A percentile compares a stretch with the other conserved stretches of the same genome.
These are phyloP conservation scores for Vidua chalybeata DNA, from an alignment of 2,113 vertebrate genomes.

Conservation along the genomic window DNA sequence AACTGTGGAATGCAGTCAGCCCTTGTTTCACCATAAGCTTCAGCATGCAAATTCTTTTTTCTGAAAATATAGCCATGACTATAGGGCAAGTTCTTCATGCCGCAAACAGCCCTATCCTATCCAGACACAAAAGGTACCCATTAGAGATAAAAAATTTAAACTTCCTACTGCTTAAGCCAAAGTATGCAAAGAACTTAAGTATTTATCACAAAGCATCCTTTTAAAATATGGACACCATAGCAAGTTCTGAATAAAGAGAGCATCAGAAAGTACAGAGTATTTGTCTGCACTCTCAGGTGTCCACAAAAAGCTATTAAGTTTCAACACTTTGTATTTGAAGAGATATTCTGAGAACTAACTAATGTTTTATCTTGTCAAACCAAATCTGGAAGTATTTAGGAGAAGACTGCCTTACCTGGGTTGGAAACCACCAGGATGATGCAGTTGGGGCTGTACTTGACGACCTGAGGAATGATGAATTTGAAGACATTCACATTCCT, in stretches of 20 bases:
- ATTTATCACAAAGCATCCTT: not conserved
- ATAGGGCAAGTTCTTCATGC: not conserved
- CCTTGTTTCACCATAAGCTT: not conserved
- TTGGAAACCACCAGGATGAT: conserved; percentile 94
- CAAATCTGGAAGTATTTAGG: not conserved
- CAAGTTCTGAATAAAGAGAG: not conserved
- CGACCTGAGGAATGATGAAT: conserved; percentile 91
- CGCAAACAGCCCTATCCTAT: not conserved
- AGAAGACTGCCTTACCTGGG: conserved; percentile 77
- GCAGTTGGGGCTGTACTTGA: conserved; percentile 93
- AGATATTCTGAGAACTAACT: not conserved
- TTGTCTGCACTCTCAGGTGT: not conserved
- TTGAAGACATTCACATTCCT: conserved; percentile 97
- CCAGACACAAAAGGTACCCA: not conserved
- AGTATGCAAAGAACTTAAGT: not conserved
- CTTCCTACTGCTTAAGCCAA: not conserved
- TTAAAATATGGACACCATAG: not conserved
- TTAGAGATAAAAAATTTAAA: not conserved
- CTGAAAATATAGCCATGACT: not conserved
- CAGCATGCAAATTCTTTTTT: not conserved
- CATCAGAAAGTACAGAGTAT: not conserved
- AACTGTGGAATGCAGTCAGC: not conserved
- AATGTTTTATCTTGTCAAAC: not conserved
- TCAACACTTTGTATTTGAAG: not conserved
- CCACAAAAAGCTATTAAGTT: not conserved